Percentiles rank a stretch among this genome's conserved stretches.
Evolutionary conservation across 2,797 vertebrate genomes (phyloP).

Genomic region (Petrocephalus sullivani): DNA sequence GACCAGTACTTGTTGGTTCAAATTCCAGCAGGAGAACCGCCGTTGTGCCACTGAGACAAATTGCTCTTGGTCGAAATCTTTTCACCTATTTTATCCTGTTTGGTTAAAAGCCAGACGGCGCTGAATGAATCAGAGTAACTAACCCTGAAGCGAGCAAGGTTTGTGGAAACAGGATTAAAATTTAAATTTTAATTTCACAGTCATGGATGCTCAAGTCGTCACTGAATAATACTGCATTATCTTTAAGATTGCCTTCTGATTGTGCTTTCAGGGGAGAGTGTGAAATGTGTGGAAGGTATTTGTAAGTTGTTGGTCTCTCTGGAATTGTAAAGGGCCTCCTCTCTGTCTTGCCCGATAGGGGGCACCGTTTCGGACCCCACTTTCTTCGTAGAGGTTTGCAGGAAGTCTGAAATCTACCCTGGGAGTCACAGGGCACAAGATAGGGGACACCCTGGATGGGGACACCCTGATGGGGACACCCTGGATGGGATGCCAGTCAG

Average conservation of each 20-base stretch:
- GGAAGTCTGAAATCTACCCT: not conserved
- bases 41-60: not conserved
- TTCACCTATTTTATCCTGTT: not conserved
- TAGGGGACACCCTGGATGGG: not conserved
- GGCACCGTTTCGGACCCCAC: not conserved
- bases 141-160: not conserved
- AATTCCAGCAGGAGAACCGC: not conserved
- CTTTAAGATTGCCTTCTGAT: not conserved
- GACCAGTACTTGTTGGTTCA: not conserved
- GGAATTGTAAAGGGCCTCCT: not conserved
- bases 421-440: not conserved
- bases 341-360: not conserved
- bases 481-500: not conserved
- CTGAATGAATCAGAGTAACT: constrained; percentile 1
- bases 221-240: not conserved
- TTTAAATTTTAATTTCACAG: not conserved
- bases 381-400: not conserved
- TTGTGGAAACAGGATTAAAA: not conserved
- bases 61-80: not conserved
- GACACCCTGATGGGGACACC: not conserved
- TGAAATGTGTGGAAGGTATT: not conserved
- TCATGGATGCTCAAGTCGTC: not conserved
- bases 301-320: not conserved
- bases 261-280: not conserved
- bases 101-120: not conserved